Base-by-base conservation (phyloP, 2,113 vertebrate genomes). In the Heptranchias perlo region DNA sequence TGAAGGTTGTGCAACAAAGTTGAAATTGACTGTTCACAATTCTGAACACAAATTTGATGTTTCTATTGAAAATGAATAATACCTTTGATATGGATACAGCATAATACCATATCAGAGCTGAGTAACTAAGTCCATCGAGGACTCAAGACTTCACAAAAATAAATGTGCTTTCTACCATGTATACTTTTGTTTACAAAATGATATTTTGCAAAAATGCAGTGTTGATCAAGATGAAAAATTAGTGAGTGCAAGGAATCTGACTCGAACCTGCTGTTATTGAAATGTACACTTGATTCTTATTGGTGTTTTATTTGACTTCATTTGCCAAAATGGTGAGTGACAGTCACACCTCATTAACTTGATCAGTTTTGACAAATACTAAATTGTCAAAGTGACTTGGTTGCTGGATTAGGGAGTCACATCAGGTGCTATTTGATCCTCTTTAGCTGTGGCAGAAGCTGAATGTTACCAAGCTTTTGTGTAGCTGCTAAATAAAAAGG, bases 281-380 rank as follows among this genome's bases (percentile, higher is more conserved):
- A 73, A 95, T 18, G 25, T 14, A 31, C 65, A 13, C 39, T 25
- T 67, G 58, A 49, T 91, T 64, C 35, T 94, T 94, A 14, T 64
- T 62, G 11, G 5, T 21, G 18, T 93, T 21, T 67, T 94, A 13
- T 69, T 67, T 73, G 94, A 95, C 64, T 95, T 69, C 25, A 95
- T 95, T 95, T 49, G 65, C 25, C 94, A 95, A 69, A 95, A 52
- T 69, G 21, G 28, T 73, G 21, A 39, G 35, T 62, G 89, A 39
- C 61, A 67, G 92, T 73, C 94, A 52, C 94, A 73, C 44, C 44
- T 95, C 94, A 69, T 95, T 95, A 95, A 18, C 65, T 47, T 95
- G 94, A 95, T 73, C 64, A 31, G 31, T 65, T 65, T 44, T 65
- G 61, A 65, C 92, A 94, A 62, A 94, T 67, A 47, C 92, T 28